Evolutionary conservation across 2,888 invertebrate genomes (phyloP).

Genomic region (Agrotis clavis): DNA sequence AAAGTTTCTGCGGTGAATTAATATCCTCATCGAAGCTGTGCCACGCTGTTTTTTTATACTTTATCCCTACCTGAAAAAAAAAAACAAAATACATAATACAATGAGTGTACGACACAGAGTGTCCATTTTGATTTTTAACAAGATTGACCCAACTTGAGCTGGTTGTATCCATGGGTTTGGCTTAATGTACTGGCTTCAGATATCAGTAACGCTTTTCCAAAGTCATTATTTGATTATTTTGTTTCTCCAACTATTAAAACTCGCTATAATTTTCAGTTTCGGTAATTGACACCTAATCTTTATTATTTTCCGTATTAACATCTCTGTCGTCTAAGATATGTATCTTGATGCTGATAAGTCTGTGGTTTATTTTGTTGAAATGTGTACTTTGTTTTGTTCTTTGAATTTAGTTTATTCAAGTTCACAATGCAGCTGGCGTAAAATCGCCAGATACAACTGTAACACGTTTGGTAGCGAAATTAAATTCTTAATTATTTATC

Average conservation of each 20-base stretch:
- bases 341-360: conserved; percentile 19
- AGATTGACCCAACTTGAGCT: background rate
- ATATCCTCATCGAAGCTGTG: background rate
- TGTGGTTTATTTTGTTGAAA: conserved; percentile 4
- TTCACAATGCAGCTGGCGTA: conserved; percentile 10
- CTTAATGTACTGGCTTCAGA: background rate
- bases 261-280: conserved; percentile 30
- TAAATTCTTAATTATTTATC: conserved; percentile 6
- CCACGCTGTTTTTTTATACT: background rate
- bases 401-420: conserved; percentile 12
- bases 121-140: background rate
- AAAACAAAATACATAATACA: no score
- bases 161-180: background rate
- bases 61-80: background rate
- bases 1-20: conserved; percentile 6
- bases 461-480: conserved; percentile 1
- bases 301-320: conserved; percentile 34
- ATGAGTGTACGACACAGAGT: no score
- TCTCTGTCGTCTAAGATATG: conserved; percentile 1
- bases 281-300: conserved; percentile 32
- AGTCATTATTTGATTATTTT: conserved; percentile 1
- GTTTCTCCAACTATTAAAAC: conserved; percentile 4
- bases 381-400: conserved; percentile 14
- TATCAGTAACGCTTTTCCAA: conserved; percentile 16
- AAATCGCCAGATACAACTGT: conserved; percentile 16